Evolutionary conservation across 64 coral and sea anemone genomes (phyloP), one percentile per base, ranked within the genome.

Genomic region (Montipora capricornis): DNA sequence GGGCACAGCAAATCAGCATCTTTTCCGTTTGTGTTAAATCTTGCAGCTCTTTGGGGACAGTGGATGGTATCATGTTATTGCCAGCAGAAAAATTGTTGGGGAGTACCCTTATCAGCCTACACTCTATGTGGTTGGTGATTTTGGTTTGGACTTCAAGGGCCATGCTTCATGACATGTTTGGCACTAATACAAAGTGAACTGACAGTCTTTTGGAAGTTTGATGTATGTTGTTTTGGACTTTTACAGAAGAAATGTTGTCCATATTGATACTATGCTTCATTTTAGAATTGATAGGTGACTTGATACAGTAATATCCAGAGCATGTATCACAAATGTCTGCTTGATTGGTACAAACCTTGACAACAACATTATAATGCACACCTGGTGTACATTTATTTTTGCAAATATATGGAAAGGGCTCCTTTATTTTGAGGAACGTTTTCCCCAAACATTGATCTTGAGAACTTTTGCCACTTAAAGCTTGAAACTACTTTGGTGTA

Each of bases 321-420:
- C 51, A 55, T 5, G 51, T 55, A 9, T 55, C 5, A 55, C 5
- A 55, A 55, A 55, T 55, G 52, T 55, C 52, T 55, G 52, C 52
- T 55, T 7, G 5, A 55, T 55, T 55, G 52, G 6, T 55, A 55
- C 52, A 55, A 57, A 90, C 88, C 58, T 90, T 20, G 46, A 90
- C 57, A 50, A 90, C 88, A 78, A 90, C 88, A 90, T 90, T 75
- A 78, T 90, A 90, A 61, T 90, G 88, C 50, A 90, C 49, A 59
- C 88, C 88, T 68, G 73, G 44, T 79, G 75, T 78, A 61, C 29
- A 29, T 29, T 29, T 29, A 29, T 29, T 90, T n/a, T 53, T 90
- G 73, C 60, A 90, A 29, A 55, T 89, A 89, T 51, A 37, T 37
- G 37, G 37, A 37, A 37, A 89, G 44, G 17, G 87, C 44, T 20